Base-by-base conservation (phyloP, 2,797 vertebrate species). In the Pseudotriccus pelzelni region DNA sequence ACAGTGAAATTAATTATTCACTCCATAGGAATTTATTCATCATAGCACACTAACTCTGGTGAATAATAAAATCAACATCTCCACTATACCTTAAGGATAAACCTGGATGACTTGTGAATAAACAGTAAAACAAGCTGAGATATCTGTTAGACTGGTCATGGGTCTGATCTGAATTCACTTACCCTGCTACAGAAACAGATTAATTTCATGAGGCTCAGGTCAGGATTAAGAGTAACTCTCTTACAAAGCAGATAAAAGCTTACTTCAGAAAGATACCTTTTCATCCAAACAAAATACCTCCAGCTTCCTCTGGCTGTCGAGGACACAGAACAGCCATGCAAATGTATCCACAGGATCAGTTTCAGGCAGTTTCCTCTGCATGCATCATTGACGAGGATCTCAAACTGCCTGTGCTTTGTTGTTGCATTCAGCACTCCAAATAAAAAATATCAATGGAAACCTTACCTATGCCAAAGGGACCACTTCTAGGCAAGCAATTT, bases 361-460 rank as follows among this genome's bases (percentile, higher is more conserved):
- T 97, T 97, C 97, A 94, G 0, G 0, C 37, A 80, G 92, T 87
- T 97, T 97, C 97, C 96, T 96, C 49, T 25, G 72, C 97, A 97
- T 98, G 92, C 93, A 98, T 97, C 95, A 97, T 97, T 98, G 87
- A 98, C 77, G 92, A 97, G 91, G 76, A 80, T 96, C 96, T 97
- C 95, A 95, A 94, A 66, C 91, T 92, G 94, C 94, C 58, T 22
- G 28, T 23, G 66, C 88, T 93, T 91, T 95, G 83, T 37, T 75
- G 68, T 17, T 90, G 37, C 75, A 96, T 91, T 96, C 96, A 89
- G 75, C 58, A 94, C 88, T 96, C 66, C 34, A 13, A 92, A 95
- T 59, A 94, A 94, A 96, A 97, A 50, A 36, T 22, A 82, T 53
- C 70, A 94, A 44, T 32, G 67, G 90, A 85, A 95, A 94, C 59